Base-by-base conservation (phyloP, 2,113 vertebrate species). In the Turdus rufiventris region DNA sequence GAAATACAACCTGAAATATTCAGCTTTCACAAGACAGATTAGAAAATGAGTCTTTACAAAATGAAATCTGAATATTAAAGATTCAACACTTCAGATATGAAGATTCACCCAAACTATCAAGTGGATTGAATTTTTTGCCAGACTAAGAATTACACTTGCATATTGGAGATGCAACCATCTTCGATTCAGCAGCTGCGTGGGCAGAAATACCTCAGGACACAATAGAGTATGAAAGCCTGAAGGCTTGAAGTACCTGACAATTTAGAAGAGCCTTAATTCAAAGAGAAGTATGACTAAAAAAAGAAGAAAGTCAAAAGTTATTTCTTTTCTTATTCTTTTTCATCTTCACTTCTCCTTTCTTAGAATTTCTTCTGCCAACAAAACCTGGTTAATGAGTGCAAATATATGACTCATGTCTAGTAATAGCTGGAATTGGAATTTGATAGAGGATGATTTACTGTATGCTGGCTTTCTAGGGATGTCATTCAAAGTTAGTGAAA, bases 391-490 rank as follows among this genome's bases (percentile, higher is more conserved):
- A 72, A 70, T 4, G 1, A 50, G 6, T 70, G 50, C 50, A 73
- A 24, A 50, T 34, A 19, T 0, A 0, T 38, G 11, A 45, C 6
- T 40, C 3, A 0, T 13, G 4, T 36, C 31, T 40, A 38, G 14
- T 26, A 72, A 48, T 18, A 48, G 2, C 24, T 71, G 42, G 16
- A 38, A 58, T 13, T 66, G 34, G 20, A 85, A 11, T 42, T 73
- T 50, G 23, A 47, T 76, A 17, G 8, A 62, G 40, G n/a, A 48
- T 2, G 1, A 38, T 85, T 79, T 56, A 45, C 3, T 56, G 18
- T 21, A 29, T 73, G 6, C 38, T 75, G 48, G 18, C 14, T 25
- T 85, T 58, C 54, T 65, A 5, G 4, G 3, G 1, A 4, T 51
- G 17, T 34, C 29, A 31, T 78, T 92, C 54, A 61, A 61, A 85